A percentile compares a stretch with the other conserved stretches of the same genome.
Evolutionary conservation across 2,797 vertebrate genomes (phyloP).

Genomic region (Sphaeramia orbicularis): DNA sequence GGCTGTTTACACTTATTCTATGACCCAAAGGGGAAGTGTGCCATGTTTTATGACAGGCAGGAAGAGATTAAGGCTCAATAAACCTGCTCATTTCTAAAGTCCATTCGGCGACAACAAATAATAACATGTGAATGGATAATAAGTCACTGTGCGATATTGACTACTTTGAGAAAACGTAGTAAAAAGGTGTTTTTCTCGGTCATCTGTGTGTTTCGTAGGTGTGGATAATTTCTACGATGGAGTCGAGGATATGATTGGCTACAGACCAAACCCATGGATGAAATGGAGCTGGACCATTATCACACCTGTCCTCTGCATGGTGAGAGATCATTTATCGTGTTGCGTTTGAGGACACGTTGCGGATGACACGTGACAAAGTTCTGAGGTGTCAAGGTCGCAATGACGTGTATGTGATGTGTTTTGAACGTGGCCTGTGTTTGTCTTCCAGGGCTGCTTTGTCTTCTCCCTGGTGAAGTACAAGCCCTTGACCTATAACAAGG

Average conservation of each 20-base stretch:
- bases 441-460: conserved; percentile 92
- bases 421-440: conserved; percentile 18
- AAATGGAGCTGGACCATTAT: conserved; percentile 97
- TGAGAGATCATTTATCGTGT: conserved; percentile 71
- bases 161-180: neutral
- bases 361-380: conserved; percentile 21
- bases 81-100: conserved; percentile 23
- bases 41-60: conserved; percentile 25
- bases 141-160: neutral
- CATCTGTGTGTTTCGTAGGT: conserved; percentile 68
- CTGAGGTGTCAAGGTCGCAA: conserved; percentile 34
- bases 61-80: conserved; percentile 34
- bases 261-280: conserved; percentile 98
- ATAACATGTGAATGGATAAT: neutral
- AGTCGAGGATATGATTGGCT: conserved; percentile 99
- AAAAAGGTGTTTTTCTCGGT: neutral
- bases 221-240: conserved; percentile 96
- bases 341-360: neutral
- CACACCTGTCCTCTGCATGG: conserved; percentile 95
- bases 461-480: conserved; percentile 98
- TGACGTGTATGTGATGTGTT: too few relatives aligned
- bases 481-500: conserved; percentile 97
- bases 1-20: conserved; percentile 33
- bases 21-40: conserved; percentile 28
- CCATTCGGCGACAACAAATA: conserved; percentile 10